Percentiles rank a stretch among this genome's conserved stretches.
phyloP scores from a whole-genome alignment of 2,797 vertebrate genomes.

The Hydrophis major region DNA sequence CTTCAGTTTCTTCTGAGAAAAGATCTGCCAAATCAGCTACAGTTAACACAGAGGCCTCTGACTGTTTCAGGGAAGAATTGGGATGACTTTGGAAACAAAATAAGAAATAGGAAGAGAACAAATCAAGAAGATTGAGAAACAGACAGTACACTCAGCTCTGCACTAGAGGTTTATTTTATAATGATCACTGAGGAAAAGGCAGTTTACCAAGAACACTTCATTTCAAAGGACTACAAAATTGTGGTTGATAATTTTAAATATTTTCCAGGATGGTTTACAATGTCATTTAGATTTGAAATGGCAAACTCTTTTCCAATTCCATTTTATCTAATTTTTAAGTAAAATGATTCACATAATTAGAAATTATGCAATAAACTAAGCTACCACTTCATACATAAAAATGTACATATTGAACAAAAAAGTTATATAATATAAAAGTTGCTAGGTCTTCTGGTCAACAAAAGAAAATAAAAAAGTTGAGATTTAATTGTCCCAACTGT shows the following conservation, averaged over 20 bases:
- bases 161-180: neutral
- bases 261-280: neutral
- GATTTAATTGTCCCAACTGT: no score
- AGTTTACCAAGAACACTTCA: neutral
- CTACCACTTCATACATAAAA: neutral
- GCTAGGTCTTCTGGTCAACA: neutral
- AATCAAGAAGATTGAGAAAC: constrained; percentile 16
- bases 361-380: neutral
- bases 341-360: neutral
- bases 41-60: constrained; percentile 92
- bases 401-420: neutral
- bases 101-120: neutral
- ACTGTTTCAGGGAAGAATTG: constrained; percentile 88
- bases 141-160: neutral
- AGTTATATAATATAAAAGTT: neutral
- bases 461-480: neutral
- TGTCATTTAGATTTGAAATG: neutral
- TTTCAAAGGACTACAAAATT: neutral
- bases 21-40: constrained; percentile 94
- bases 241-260: neutral
- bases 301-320: neutral
- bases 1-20: constrained; percentile 90
- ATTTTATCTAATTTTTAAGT: neutral
- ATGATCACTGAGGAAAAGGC: neutral
- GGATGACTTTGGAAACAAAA: constrained; percentile 75